phyloP scores from a whole-genome alignment of 2,888 invertebrate genomes.

The Opisthograptis luteolata region DNA sequence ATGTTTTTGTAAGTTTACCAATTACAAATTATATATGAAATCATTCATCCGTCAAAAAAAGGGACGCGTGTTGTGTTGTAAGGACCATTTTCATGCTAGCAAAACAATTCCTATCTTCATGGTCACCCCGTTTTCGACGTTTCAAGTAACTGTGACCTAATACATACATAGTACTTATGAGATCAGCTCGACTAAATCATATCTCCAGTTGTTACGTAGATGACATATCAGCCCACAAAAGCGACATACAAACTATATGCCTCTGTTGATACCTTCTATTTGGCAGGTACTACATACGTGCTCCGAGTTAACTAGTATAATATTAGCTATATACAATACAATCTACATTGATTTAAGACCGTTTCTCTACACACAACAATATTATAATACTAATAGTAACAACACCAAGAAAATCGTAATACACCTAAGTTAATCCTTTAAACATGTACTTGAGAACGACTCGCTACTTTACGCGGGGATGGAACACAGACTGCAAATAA shows the following conservation, averaged over 20 bases:
- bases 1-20: no score
- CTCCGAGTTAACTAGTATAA: conserved; percentile 56
- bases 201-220: neutral
- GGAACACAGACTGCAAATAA: conserved; percentile 22
- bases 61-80: no score
- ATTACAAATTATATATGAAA: no score
- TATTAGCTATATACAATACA: conserved; percentile 68
- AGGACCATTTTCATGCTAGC: no score
- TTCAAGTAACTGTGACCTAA: no score
- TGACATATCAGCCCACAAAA: conserved; percentile 38
- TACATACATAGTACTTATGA: no score
- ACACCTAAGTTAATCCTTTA: conserved; percentile 17
- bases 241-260: conserved; percentile 37
- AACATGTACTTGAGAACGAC: conserved; percentile 9
- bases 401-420: conserved; percentile 39
- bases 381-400: conserved; percentile 43
- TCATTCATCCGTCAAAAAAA: no score
- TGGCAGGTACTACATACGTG: conserved; percentile 58
- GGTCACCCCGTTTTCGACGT: no score
- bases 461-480: conserved; percentile 19
- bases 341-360: conserved; percentile 62
- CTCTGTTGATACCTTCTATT: conserved; percentile 50
- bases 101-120: no score
- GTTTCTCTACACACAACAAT: conserved; percentile 51
- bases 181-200: neutral